These are phyloP conservation scores for Rostratula benghalensis DNA, from an alignment of 2,113 vertebrate genomes.

Conservation along the genomic window DNA sequence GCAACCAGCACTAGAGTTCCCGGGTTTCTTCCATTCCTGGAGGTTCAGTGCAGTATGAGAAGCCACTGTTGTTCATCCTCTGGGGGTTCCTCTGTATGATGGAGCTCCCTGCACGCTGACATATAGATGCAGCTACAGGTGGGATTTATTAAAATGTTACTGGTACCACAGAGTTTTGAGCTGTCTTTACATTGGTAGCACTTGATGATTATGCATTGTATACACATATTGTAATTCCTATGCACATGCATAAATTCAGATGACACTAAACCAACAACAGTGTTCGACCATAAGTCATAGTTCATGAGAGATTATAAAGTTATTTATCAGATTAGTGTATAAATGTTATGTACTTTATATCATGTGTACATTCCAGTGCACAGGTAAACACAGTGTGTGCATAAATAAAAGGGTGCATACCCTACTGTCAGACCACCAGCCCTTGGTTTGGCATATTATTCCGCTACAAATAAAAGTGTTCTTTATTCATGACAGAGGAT, in stretches of 20 bases:
- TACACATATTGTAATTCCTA: not conserved
- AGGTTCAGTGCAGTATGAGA: not conserved
- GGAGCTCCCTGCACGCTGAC: not conserved
- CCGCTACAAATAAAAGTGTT: not conserved
- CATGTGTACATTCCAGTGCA: not conserved
- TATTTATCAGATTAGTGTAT: not conserved
- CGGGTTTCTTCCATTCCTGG: not conserved
- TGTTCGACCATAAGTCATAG: not conserved
- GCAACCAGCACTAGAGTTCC: accelerated
- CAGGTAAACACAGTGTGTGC: no score
- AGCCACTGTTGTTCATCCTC: not conserved
- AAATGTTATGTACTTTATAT: not conserved
- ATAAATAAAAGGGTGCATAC: not conserved
- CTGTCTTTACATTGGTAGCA: not conserved
- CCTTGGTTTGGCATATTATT: not conserved
- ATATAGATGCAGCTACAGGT: no score
- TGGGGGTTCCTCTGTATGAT: not conserved
- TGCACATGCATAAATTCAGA: not conserved
- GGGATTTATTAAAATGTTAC: not conserved
- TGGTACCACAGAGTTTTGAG: not conserved
- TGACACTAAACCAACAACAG: not conserved
- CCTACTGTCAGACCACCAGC: not conserved
- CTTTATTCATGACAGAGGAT: not conserved
- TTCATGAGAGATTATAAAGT: not conserved
- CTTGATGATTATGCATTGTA: not conserved